Percentiles rank a stretch among this genome's conserved stretches.
These are phyloP conservation scores for Corella eumyota DNA, from an alignment of 23 tunicate species.

Conservation along the genomic window DNA sequence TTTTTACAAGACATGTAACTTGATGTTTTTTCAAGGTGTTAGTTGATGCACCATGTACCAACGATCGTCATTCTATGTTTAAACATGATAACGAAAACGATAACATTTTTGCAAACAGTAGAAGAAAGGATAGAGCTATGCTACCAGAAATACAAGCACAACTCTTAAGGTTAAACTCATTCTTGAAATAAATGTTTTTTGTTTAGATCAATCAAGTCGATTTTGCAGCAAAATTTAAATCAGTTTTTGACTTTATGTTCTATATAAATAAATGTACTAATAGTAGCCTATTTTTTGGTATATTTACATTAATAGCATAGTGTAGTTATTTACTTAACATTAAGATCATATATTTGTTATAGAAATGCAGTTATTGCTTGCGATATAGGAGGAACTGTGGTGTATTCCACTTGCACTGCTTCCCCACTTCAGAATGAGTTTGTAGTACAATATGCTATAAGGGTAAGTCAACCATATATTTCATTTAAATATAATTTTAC, in stretches of 20 bases:
- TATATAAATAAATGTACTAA: too few species aligned
- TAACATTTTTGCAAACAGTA: constrained; percentile 42
- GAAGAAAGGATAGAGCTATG: constrained; percentile 51
- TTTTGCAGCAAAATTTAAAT: too few species aligned
- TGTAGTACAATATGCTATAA: constrained; percentile 56
- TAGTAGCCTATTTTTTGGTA: too few species aligned
- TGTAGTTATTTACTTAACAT: neutral
- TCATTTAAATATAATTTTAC: too few species aligned
- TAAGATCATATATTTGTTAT: neutral
- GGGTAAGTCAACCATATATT: constrained; percentile 21
- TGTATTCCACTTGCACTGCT: constrained; percentile 77
- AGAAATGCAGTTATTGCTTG: constrained; percentile 73
- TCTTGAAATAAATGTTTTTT: too few species aligned
- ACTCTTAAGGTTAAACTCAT: constrained; percentile 28
- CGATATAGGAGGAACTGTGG: constrained; percentile 51
- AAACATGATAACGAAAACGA: constrained; percentile 15
- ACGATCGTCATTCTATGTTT: constrained; percentile 52
- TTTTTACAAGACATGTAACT: too few species aligned
- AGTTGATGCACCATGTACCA: constrained; percentile 81
- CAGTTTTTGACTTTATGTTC: too few species aligned
- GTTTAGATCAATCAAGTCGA: too few species aligned
- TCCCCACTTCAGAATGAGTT: constrained; percentile 62
- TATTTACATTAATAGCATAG: too few species aligned
- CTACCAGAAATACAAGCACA: constrained; percentile 50
- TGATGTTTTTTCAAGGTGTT: constrained; percentile 29